Base-by-base conservation (phyloP, 2,888 invertebrate genomes). In the Anagyrus pseudococci region DNA sequence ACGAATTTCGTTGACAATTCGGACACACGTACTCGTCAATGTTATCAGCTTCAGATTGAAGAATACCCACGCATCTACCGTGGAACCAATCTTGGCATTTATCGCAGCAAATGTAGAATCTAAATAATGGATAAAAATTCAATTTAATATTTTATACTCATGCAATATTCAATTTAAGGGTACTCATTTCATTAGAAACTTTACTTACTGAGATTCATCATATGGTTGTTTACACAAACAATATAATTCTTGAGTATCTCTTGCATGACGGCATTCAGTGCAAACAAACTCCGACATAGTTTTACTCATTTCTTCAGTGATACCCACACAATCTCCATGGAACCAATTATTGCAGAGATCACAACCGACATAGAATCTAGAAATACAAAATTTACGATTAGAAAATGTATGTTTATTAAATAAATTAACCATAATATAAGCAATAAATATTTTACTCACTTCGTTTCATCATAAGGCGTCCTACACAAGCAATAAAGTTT, bases 31-130 rank as follows among this genome's bases (percentile, higher is more conserved):
- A 99, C 74, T 96, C 95, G 75, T 96, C 97, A 71, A 98, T 94
- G 72, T 92, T 92, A 77, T 96, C 94, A 22, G 96, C 97, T 79
- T 96, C 96, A 2, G 93, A 93, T 76, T 94, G 95, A 53, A 95
- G 83, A 75, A 96, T 94, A 41, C 98, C 98, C 47, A 98, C 98
- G 82, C 98, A 98, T 62, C 94, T 87, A 7, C 98, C 98, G 81
- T 98, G 98, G 84, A 97, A 98, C 99, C 99, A 99, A 82, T 96
- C 98, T 82, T 98, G 96, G 82, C 99, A 99, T 68, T 92, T 90
- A 84, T 99, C 99, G 81, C 99, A 99, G 79, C 97, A 98, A 76
- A 99, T 97, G 82, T 98, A 99, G 86, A 98, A 98, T 82, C 95
- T 95, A 79, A 63, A 61, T 29, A 25, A 63, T 65, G 54, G 40